phyloP scores from a whole-genome alignment of 2,113 vertebrate genomes.

The Tichodroma muraria region DNA sequence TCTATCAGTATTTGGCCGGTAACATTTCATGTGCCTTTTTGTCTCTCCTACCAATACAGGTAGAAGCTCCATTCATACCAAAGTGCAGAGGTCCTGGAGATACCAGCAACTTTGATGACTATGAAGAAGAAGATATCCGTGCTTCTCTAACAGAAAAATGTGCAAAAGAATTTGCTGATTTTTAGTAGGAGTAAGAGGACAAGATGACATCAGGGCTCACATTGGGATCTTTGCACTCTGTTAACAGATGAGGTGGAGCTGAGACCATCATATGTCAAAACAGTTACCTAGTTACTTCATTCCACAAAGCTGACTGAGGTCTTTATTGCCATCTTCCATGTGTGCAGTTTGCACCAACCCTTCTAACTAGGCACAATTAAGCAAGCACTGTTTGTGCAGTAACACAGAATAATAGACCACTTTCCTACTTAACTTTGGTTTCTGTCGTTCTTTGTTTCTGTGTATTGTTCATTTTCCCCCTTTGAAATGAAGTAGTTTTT shows the following conservation, averaged over 20 bases:
- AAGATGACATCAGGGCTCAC: constrained; percentile 78
- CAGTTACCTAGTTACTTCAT: constrained; percentile 89
- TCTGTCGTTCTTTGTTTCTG: constrained; percentile 66
- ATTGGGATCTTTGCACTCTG: constrained; percentile 88
- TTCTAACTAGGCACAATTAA: constrained; percentile 86
- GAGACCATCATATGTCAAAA: constrained; percentile 83
- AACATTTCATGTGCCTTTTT: neutral
- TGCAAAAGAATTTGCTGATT: constrained; percentile 96
- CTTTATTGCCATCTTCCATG: constrained; percentile 86
- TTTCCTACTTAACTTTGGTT: constrained; percentile 71
- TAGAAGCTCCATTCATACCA: constrained; percentile 98
- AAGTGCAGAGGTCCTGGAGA: constrained; percentile 99
- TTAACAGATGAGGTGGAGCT: constrained; percentile 84
- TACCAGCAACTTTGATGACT: constrained; percentile 99
- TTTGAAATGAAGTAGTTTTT: constrained; percentile 76
- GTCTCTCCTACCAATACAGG: constrained; percentile 61
- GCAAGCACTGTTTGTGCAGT: constrained; percentile 83
- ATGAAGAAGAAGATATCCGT: constrained; percentile 96
- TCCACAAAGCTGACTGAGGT: constrained; percentile 89
- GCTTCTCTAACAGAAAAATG: constrained; percentile 98
- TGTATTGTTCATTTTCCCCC: constrained; percentile 76
- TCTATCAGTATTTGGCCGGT: neutral
- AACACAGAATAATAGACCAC: constrained; percentile 84
- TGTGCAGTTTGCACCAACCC: constrained; percentile 85
- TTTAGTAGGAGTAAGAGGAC: constrained; percentile 80